Percentiles rank a stretch among this genome's conserved stretches.
Evolutionary conservation across 2,113 vertebrate species (phyloP).

Genomic region (Peromyscus californicus): DNA sequence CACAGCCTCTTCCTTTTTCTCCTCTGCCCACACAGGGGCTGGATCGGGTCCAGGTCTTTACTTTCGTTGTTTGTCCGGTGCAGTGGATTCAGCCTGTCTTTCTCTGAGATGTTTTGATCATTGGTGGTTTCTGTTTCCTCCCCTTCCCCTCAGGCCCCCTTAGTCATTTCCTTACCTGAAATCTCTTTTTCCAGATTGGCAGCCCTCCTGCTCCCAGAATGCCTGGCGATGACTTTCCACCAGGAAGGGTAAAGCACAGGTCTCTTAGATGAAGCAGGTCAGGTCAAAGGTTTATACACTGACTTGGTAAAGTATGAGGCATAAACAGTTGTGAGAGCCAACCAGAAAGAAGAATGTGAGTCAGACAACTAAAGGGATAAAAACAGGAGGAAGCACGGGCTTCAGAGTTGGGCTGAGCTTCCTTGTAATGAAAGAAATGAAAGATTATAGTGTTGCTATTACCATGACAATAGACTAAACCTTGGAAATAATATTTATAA

Average conservation of each 20-base stretch:
- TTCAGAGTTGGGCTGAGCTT: not conserved
- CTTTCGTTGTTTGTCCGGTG: not conserved
- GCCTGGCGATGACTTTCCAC: conserved; percentile 9
- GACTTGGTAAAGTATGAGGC: not conserved
- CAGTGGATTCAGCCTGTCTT: not conserved
- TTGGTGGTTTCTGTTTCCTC: not conserved
- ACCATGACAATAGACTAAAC: not conserved
- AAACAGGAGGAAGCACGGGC: not conserved
- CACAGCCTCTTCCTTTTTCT: not conserved
- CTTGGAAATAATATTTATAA: not conserved
- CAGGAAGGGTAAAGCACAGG: not conserved
- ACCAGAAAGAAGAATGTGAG: not conserved
- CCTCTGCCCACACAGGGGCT: not conserved
- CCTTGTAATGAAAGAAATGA: not conserved
- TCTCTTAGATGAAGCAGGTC: not conserved
- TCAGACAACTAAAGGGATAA: not conserved
- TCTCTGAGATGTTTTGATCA: not conserved
- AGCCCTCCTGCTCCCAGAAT: not conserved
- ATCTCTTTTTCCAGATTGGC: not conserved
- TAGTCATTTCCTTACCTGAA: conserved; percentile 42
- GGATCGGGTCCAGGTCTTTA: not conserved
- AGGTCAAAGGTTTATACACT: not conserved
- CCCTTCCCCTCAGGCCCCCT: not conserved
- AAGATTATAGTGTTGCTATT: not conserved
- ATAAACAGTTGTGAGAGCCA: not conserved